These are phyloP conservation scores for Potamarius usumacintae DNA, from an alignment of 2,113 vertebrate species.

Conservation along the genomic window DNA sequence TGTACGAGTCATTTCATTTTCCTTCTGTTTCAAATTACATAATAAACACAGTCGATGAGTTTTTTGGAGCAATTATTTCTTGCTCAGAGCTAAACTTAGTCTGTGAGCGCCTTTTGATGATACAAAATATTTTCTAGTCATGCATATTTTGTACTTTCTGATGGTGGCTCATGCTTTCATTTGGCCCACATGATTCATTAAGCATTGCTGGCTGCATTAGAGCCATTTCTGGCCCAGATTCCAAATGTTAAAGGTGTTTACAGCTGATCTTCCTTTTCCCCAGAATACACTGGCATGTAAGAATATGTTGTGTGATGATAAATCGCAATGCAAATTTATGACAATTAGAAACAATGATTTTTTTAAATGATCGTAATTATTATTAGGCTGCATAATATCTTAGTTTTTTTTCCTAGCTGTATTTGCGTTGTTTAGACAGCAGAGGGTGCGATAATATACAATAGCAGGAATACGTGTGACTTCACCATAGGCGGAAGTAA, in stretches of 20 bases:
- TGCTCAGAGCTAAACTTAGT: neutral
- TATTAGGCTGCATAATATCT: too few relatives aligned
- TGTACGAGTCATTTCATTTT: neutral
- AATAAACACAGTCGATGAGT: neutral
- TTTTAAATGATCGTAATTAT: too few relatives aligned
- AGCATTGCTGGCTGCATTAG: neutral
- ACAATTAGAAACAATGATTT: too few relatives aligned
- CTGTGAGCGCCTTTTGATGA: neutral
- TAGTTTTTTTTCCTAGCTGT: too few relatives aligned
- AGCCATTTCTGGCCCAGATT: neutral
- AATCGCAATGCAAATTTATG: too few relatives aligned
- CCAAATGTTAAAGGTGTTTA: neutral
- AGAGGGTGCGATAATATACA: too few relatives aligned
- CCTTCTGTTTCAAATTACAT: neutral
- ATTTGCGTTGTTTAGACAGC: too few relatives aligned
- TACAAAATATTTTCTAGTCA: neutral
- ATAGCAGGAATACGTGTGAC: too few relatives aligned
- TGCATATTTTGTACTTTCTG: neutral
- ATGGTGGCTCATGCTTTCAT: neutral
- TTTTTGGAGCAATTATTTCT: neutral
- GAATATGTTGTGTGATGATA: too few relatives aligned
- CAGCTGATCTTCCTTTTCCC: neutral
- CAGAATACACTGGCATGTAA: too few relatives aligned
- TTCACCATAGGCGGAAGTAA: too few relatives aligned
- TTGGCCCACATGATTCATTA: constrained; percentile 5